Base-by-base conservation (phyloP, 1,140 invertebrate species). In the Trichogramma pretiosum region DNA sequence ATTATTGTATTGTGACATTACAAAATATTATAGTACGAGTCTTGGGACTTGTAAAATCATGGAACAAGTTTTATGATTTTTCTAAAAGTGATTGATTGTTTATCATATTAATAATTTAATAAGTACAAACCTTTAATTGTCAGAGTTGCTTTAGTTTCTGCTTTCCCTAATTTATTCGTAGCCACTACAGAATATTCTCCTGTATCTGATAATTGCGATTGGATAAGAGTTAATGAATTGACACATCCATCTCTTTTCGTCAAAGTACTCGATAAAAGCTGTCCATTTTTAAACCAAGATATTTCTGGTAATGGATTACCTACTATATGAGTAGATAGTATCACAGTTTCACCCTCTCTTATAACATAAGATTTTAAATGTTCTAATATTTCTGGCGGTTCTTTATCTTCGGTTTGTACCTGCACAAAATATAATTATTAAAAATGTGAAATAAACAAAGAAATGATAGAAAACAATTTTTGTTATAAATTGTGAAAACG, bases 11-110 rank as follows among this genome's bases (percentile, higher is more conserved):
- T 59, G 83, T 80, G 13, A 93, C 94, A 64, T 86, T n/a, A n/a
- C n/a, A n/a, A n/a, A n/a, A n/a, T n/a, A n/a, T n/a, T n/a, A n/a
- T n/a, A n/a, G n/a, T n/a, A n/a, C n/a, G n/a, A n/a, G n/a, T n/a
- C n/a, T n/a, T n/a, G n/a, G n/a, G n/a, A n/a, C n/a, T n/a, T n/a
- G n/a, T n/a, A n/a, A 92, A 58, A 95, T 91, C 58, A 91, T 78
- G 41, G 96, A 81, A 62, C 87, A 77, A 62, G 95, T 95, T 58
- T 89, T 85, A 60, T 93, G 87, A 59, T 84, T 83, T 64, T 94
- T 90, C 66, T 87, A 87, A 41, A 94, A 70, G 61, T 93, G 89
- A 61, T 83, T 80, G 36, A 93, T 87, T 48, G 83, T 86, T 57
- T 91, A 79, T 67, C 24, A 28, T 11, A 28, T 11, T 11, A 11